A percentile compares a stretch with the other conserved stretches of the same genome.
phyloP scores from a whole-genome alignment of 2,888 invertebrate species.

The Hirtodrosophila confusa region DNA sequence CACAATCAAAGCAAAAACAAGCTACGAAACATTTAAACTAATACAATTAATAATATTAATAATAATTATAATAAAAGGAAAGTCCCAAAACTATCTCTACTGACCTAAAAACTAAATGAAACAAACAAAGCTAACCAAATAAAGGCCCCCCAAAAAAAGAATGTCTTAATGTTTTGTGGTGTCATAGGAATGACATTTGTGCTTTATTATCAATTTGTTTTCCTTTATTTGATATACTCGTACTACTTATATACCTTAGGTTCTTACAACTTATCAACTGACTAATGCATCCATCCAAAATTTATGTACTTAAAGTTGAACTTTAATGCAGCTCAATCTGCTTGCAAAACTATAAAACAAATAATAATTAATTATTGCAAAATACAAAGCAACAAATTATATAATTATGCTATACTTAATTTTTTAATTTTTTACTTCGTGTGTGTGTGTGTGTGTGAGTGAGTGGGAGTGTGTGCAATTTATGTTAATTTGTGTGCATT shows the following conservation, averaged over 20 bases:
- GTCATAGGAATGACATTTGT: too few species aligned
- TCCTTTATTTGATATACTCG: slow-evolving; percentile 3
- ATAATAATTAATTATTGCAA: slow-evolving; percentile 28
- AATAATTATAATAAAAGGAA: slow-evolving; percentile 4
- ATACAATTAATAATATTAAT: background rate
- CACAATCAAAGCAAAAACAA: slow-evolving; percentile 50
- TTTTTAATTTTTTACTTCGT: slow-evolving; percentile 9
- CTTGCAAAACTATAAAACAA: slow-evolving; percentile 23
- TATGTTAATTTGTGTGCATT: slow-evolving; percentile 39
- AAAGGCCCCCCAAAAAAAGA: background rate
- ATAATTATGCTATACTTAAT: slow-evolving; percentile 34
- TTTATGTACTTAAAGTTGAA: slow-evolving; percentile 59
- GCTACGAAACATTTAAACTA: background rate
- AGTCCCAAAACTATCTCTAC: slow-evolving; percentile 15
- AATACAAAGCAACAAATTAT: slow-evolving; percentile 14
- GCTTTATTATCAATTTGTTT: too few species aligned
- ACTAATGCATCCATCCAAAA: slow-evolving; percentile 64
- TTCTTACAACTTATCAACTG: slow-evolving; percentile 50
- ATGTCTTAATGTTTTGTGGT: slow-evolving; percentile 42
- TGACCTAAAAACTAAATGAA: slow-evolving; percentile 9
- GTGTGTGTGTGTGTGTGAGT: slow-evolving; percentile 10
- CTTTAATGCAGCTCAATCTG: slow-evolving; percentile 50
- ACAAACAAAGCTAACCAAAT: slow-evolving; percentile 13
- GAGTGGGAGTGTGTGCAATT: slow-evolving; percentile 26
- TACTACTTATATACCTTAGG: slow-evolving; percentile 19